These are phyloP conservation scores for Fundulus diaphanus DNA, from an alignment of 2,797 vertebrate genomes.

Conservation along the genomic window DNA sequence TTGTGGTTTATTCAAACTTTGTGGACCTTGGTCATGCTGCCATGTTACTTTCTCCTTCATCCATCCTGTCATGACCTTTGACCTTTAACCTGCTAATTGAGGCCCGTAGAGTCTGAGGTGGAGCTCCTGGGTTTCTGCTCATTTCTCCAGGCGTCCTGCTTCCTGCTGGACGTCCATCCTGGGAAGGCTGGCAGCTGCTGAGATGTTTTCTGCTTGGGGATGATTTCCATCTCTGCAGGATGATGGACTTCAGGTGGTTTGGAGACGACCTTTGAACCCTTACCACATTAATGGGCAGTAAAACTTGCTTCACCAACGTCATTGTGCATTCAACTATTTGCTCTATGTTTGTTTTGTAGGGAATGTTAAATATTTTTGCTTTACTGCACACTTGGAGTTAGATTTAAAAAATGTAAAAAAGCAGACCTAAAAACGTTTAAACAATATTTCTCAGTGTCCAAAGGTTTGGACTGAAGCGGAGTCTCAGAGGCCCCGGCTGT, in stretches of 20 bases:
- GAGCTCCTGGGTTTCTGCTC: neutral
- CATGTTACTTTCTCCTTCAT: neutral
- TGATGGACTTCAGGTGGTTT: too few relatives aligned
- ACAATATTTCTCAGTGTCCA: too few relatives aligned
- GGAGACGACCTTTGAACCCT: neutral
- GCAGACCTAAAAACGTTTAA: neutral
- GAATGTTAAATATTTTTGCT: neutral
- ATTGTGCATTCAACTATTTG: neutral
- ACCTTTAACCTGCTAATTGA: neutral
- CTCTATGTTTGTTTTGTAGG: neutral
- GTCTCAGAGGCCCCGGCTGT: neutral
- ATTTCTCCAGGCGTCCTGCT: neutral
- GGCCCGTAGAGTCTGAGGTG: neutral
- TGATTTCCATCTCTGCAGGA: too few relatives aligned
- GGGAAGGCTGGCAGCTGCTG: too few relatives aligned
- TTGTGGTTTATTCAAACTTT: neutral
- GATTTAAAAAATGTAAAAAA: neutral
- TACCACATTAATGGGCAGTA: neutral
- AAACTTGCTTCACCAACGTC: neutral
- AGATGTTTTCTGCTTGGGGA: too few relatives aligned
- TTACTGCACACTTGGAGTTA: neutral
- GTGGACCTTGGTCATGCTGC: too few relatives aligned
- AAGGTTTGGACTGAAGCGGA: neutral
- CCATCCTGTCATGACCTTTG: neutral
- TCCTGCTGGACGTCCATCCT: too few relatives aligned